These are phyloP conservation scores for Hartigia nigra DNA, from an alignment of 2,888 invertebrate species.

Conservation along the genomic window DNA sequence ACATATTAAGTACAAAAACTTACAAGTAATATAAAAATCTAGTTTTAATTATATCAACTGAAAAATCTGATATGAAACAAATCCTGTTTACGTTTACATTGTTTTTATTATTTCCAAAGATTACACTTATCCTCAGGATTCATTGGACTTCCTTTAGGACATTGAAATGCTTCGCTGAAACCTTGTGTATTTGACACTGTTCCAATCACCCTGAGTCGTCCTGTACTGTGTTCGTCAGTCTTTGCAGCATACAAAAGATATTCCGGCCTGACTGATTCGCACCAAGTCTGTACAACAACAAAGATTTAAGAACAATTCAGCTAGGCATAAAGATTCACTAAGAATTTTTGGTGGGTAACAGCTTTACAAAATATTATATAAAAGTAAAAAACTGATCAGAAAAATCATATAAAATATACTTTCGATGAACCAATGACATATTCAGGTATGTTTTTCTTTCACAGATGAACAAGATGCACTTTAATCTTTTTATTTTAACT, in stretches of 20 bases:
- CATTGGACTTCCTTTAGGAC: slow-evolving; percentile 71
- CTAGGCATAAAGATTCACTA: background rate
- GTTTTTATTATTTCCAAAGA: slow-evolving; percentile 67
- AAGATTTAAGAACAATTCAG: background rate
- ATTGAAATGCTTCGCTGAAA: slow-evolving; percentile 73
- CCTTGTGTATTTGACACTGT: slow-evolving; percentile 73
- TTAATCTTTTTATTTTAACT: too few species aligned
- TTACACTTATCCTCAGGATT: slow-evolving; percentile 74
- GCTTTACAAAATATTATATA: slow-evolving; percentile 12
- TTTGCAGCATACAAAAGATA: slow-evolving; percentile 72
- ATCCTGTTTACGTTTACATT: background rate
- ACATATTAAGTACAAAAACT: background rate
- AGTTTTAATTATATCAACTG: background rate
- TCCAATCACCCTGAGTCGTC: slow-evolving; percentile 71
- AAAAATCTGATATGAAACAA: background rate
- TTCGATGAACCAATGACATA: too few species aligned
- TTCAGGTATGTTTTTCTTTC: too few species aligned
- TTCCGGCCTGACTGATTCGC: slow-evolving; percentile 77
- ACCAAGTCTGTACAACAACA: slow-evolving; percentile 73
- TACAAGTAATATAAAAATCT: background rate
- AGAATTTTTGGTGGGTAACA: background rate
- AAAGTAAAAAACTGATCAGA: slow-evolving; percentile 8
- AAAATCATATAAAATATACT: background rate
- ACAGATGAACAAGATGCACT: too few species aligned
- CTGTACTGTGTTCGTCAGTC: slow-evolving; percentile 75